Base-by-base conservation (phyloP, 2,888 invertebrate genomes). In the Trichogramma dendrolimi region DNA sequence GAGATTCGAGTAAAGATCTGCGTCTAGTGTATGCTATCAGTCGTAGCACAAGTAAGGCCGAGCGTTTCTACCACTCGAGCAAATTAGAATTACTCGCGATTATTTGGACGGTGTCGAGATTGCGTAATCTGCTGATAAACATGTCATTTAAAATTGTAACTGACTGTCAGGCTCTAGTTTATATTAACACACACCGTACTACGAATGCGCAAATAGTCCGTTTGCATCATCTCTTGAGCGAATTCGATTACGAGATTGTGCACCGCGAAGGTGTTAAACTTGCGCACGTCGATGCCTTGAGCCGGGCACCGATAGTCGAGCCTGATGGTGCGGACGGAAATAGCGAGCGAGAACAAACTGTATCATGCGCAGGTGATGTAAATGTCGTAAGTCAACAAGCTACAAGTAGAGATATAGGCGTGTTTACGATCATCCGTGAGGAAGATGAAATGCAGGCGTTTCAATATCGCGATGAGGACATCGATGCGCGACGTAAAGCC, bases 231-330 rank as follows among this genome's bases (percentile, higher is more conserved):
- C 6, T 10, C 4, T 44, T 61, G 4, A 10, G 39, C 0, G 63
- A 61, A 40, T 63, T 50, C n/a, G 48, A 61, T 39, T 59, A 63
- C n/a, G 57, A 59, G 2, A 60, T 66, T 6, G 10, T 11, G 4
- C 53, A 64, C 48, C n/a, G 60, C 8, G 43, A 49, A 6, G 62
- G 58, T 4, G 49, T n/a, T 1, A 11, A 43, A 7, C 64, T 64
- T 62, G 40, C 55, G 4, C 62, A 64, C 27, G 60, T 60, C 2
- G 64, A 64, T 50, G 64, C 64, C 1, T 39, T 62, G 4, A 64
- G 62, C 4, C 54, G 64, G 6, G 58, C 56, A 1, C 64, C 54
- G 1, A 49, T 55, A 27, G 54, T 54, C 5, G 49, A 43, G 10
- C 2, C 4, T 8, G 50, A 58, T n/a, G 8, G n/a, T 27, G 4